A percentile compares a stretch with the other conserved stretches of the same genome.
Evolutionary conservation across 2,888 invertebrate genomes (phyloP).

Genomic region (Rhogogaster chlorosoma): DNA sequence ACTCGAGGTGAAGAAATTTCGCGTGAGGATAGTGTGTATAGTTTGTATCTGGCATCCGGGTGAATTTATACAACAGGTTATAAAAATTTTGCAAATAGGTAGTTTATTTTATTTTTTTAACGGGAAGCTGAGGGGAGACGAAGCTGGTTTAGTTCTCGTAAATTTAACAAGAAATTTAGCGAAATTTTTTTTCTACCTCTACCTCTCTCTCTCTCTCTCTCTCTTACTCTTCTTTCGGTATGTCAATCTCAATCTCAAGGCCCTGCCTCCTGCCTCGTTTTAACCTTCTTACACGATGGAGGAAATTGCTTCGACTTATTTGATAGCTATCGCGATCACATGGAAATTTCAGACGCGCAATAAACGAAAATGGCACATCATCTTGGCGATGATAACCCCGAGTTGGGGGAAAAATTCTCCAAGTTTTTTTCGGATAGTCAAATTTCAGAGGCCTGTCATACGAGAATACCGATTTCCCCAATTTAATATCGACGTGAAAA

Average conservation of each 20-base stretch:
- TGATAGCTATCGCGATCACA: constrained; percentile 46
- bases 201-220: background rate
- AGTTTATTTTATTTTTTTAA: background rate
- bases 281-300: constrained; percentile 19
- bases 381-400: constrained; percentile 27
- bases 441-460: background rate
- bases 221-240: background rate
- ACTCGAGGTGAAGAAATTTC: constrained; percentile 6
- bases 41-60: background rate
- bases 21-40: background rate
- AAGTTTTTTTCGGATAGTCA: background rate
- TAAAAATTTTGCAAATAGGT: background rate
- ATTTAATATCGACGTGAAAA: background rate
- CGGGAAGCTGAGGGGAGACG: background rate
- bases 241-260: constrained; percentile 3
- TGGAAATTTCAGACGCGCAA: constrained; percentile 39
- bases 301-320: constrained; percentile 46
- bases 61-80: background rate
- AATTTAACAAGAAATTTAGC: background rate
- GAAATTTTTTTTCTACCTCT: background rate
- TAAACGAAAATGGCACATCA: constrained; percentile 39
- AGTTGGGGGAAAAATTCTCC: background rate
- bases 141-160: background rate
- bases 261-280: background rate
- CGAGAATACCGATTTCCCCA: background rate